These are phyloP conservation scores for Melanchra persicariae DNA, from an alignment of 2,888 invertebrate species.

Conservation along the genomic window DNA sequence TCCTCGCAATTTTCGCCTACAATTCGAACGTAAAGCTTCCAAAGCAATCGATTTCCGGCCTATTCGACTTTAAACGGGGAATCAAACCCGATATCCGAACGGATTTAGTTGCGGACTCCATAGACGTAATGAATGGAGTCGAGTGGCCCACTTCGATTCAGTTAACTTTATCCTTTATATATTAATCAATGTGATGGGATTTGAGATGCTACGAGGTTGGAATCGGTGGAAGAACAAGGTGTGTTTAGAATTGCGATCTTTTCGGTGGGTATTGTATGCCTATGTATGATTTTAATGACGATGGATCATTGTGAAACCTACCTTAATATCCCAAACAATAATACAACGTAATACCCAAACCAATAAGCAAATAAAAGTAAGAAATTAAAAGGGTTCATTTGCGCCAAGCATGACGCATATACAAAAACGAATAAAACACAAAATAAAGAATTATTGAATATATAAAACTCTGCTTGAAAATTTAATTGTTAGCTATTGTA, in stretches of 20 bases:
- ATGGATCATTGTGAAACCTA: no score
- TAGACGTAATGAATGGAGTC: conserved; percentile 86
- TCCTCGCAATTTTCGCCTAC: conserved; percentile 71
- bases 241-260: conserved; percentile 8
- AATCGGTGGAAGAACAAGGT: neutral
- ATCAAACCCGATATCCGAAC: conserved; percentile 88
- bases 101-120: conserved; percentile 87
- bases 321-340: no score
- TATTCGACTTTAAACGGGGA: conserved; percentile 90
- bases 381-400: no score
- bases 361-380: no score
- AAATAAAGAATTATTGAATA: no score
- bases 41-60: conserved; percentile 91
- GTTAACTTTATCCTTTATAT: conserved; percentile 71
- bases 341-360: no score
- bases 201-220: conserved; percentile 23
- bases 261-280: no score
- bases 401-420: no score
- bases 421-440: no score
- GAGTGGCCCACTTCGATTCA: conserved; percentile 75
- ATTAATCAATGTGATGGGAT: conserved; percentile 61
- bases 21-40: conserved; percentile 83
- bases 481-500: no score
- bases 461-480: no score
- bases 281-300: no score